Evolutionary conservation across 1,140 invertebrate genomes (phyloP), one percentile per base, ranked within the genome.

Genomic region (Bombus polaris): DNA sequence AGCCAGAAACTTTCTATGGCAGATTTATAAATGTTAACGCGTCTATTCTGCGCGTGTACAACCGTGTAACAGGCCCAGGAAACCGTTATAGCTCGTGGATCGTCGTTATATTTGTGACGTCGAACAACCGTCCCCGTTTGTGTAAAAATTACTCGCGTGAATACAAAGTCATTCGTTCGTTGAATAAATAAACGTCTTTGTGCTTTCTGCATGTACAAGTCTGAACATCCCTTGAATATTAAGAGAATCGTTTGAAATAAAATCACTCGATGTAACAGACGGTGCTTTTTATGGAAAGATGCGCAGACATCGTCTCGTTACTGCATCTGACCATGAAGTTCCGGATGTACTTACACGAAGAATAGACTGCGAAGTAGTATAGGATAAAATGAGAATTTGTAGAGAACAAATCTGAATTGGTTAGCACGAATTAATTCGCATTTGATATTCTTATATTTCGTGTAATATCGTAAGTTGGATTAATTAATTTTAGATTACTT

Each of bases 81-180:
- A 86, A 89, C 88, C 88, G 84, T 89, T 89, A 89, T 25, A 28
- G 28, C 18, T 65, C 42, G 25, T 72, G 22, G 28, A 13, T 13
- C 47, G 37, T 28, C 37, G 62, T 13, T 78, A 8, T 68, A 74
- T 72, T 84, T n/a, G 22, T 22, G 42, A 47, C 62, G 18, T 39
- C 59, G 37, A n/a, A 39, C n/a, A 75, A 86, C 44, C 53, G 59
- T 83, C 42, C 53, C 28, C 76, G 66, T 79, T 72, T 47, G 39
- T 35, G 47, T 39, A 71, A 84, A 78, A 79, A 79, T 84, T 79
- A 44, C 66, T n/a, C 47, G 22, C 22, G 37, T 44, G 75, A 79
- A 79, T 79, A 79, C 53, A n/a, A 72, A 80, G 25, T 62, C 25
- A 53, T 57, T 62, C 42, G 75, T 37, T 15, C 5, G 71, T 66